Conservation (phyloP, 2,888 invertebrate genomes). For the Philereme transversata region DNA sequence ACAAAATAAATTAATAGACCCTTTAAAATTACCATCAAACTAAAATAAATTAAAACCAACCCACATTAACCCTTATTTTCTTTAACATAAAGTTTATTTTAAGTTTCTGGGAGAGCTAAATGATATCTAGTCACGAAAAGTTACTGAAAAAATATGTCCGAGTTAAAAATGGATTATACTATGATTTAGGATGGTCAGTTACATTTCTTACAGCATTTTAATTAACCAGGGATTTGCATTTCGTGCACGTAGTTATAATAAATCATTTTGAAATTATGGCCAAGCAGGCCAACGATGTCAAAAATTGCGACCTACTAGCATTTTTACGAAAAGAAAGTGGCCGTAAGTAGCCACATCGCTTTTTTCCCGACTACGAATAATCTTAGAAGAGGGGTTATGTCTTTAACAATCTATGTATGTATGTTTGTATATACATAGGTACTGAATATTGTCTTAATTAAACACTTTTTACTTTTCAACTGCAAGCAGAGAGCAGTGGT, state of each 20-base stretch:
- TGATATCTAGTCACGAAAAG: constrained; percentile 34
- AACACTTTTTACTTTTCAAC: too few species aligned
- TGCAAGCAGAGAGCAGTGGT: too few species aligned
- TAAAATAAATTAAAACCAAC: constrained; percentile 35
- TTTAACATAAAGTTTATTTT: constrained; percentile 1
- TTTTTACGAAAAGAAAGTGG: not conserved
- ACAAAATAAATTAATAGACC: constrained; percentile 39
- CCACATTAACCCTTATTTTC: constrained; percentile 12
- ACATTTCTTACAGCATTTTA: constrained; percentile 20
- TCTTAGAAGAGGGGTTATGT: too few species aligned
- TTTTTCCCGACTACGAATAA: too few species aligned
- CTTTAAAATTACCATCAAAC: constrained; percentile 36
- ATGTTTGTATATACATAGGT: too few species aligned
- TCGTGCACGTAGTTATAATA: constrained; percentile 11
- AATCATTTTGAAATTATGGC: constrained; percentile 9
- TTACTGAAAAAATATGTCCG: constrained; percentile 34
- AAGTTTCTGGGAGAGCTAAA: constrained; percentile 12
- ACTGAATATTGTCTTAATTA: too few species aligned
- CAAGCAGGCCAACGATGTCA: not conserved
- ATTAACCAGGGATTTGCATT: constrained; percentile 22
- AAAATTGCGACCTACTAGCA: not conserved
- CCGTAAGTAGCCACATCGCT: too few species aligned
- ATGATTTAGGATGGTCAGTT: constrained; percentile 34
- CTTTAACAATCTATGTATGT: too few species aligned
- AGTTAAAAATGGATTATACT: constrained; percentile 35